Conservation (phyloP, 2,113 vertebrate genomes). For the Naja naja region DNA sequence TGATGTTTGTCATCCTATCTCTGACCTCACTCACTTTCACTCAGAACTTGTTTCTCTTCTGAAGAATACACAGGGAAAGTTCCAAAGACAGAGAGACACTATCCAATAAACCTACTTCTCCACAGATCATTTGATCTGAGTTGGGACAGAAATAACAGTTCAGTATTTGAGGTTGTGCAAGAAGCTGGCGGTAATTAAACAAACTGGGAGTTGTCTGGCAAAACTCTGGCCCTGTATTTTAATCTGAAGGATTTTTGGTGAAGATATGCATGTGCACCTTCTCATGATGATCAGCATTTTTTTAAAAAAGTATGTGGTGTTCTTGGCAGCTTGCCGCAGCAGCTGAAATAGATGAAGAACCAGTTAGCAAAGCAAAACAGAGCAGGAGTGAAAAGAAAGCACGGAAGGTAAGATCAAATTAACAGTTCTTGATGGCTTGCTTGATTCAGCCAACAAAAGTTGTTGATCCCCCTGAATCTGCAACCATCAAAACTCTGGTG, state of each 20-base stretch:
- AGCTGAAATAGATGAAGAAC: constrained; percentile 96
- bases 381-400: constrained; percentile 99
- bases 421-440: not conserved
- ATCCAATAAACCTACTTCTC: too few relatives aligned
- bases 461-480: not conserved
- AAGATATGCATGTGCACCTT: not conserved
- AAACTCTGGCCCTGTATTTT: not conserved
- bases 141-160: not conserved
- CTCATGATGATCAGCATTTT: not conserved
- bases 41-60: not conserved
- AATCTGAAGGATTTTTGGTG: not conserved
- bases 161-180: not conserved
- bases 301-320: not conserved
- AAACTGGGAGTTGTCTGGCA: not conserved
- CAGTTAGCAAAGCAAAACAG: constrained; percentile 99
- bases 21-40: not conserved
- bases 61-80: not conserved
- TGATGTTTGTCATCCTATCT: not conserved
- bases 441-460: not conserved
- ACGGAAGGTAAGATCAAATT: constrained; percentile 81
- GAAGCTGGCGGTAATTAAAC: not conserved
- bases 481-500: not conserved
- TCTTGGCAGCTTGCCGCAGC: constrained; percentile 88
- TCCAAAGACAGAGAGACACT: not conserved
- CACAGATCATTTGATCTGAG: not conserved